Evolutionary conservation across 2,113 vertebrate genomes (phyloP).

Genomic region (Rhadina sibilatrix): DNA sequence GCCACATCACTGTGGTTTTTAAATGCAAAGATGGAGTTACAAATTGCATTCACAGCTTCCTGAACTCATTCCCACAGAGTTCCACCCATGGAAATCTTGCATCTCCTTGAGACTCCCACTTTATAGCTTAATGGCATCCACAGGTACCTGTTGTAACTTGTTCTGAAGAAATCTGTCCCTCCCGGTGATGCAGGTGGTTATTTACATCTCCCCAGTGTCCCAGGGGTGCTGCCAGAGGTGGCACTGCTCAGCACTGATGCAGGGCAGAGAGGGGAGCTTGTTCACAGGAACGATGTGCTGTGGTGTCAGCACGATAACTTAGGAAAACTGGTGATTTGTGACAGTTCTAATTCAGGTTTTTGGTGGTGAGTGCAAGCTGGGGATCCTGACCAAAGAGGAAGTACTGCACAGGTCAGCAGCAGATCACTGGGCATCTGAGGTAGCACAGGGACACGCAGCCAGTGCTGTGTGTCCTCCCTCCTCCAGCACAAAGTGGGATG

Average conservation of each 20-base stretch:
- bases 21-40: background rate
- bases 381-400: background rate
- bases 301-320: background rate
- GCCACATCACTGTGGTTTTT: background rate
- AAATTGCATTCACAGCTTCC: background rate
- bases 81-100: background rate
- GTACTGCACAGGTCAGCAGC: background rate
- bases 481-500: background rate
- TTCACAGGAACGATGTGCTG: fast-evolving
- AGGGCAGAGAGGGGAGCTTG: background rate
- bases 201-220: background rate
- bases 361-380: background rate
- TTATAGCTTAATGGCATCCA: background rate
- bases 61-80: background rate
- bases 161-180: background rate
- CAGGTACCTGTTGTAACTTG: background rate
- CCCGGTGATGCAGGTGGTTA: fast-evolving
- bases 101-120: background rate
- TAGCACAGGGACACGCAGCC: background rate
- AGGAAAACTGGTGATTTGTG: background rate
- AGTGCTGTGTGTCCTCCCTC: background rate
- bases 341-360: background rate
- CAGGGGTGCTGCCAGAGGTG: background rate
- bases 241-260: fast-evolving
- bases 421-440: fast-evolving